phyloP scores from a whole-genome alignment of 1,140 invertebrate genomes.

The Phortica variegata region DNA sequence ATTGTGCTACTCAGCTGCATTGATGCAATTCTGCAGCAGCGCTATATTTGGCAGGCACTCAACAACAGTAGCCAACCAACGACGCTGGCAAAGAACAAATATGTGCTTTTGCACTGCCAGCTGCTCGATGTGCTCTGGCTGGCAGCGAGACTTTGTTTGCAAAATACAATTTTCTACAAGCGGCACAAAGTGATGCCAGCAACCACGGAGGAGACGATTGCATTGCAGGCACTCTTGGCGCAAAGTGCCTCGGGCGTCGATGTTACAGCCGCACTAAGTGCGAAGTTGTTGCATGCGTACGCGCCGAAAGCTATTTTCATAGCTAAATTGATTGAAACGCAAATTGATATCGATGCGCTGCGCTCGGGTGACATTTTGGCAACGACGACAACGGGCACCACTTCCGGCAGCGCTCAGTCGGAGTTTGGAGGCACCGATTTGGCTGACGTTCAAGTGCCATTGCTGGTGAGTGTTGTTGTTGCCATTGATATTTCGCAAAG shows the following conservation, averaged over 20 bases:
- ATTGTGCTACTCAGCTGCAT: constrained; percentile 26
- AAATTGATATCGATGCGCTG: constrained; percentile 41
- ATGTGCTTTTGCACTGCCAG: constrained; percentile 23
- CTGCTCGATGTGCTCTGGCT: constrained; percentile 32
- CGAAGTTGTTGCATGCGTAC: constrained; percentile 9
- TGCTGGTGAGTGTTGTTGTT: constrained; percentile 33
- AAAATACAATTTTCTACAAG: constrained; percentile 52
- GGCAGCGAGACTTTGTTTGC: constrained; percentile 26
- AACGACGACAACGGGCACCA: constrained; percentile 6
- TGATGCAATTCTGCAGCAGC: constrained; percentile 36
- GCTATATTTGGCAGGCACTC: constrained; percentile 37
- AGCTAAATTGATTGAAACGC: constrained; percentile 54
- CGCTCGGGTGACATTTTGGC: constrained; percentile 17
- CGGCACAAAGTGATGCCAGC: constrained; percentile 27
- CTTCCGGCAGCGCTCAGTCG: not conserved
- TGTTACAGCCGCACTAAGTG: not conserved
- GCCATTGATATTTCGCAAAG: too few species aligned
- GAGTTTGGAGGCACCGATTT: constrained; percentile 30
- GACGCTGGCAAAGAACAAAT: not conserved
- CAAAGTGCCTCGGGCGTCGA: not conserved
- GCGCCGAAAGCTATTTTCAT: constrained; percentile 49
- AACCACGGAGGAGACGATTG: not conserved
- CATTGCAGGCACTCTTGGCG: not conserved
- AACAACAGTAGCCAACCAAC: constrained; percentile 21
- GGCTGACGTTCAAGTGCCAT: constrained; percentile 42